These are phyloP conservation scores for Acanthurus tractus DNA, from an alignment of 2,797 vertebrate species.

Conservation along the genomic window DNA sequence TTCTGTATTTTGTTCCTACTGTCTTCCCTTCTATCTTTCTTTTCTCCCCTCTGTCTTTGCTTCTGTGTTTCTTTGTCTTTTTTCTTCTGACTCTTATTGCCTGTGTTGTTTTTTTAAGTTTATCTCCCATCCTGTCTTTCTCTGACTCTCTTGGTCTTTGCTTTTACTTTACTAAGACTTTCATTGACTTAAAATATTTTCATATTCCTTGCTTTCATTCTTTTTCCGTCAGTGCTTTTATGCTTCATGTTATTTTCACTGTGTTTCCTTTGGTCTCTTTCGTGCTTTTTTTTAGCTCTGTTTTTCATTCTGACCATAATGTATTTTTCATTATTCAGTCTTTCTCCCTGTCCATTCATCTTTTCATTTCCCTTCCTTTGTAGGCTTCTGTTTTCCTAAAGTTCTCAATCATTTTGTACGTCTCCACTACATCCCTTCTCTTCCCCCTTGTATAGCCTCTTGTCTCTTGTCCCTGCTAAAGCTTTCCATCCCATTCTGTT, in stretches of 20 bases:
- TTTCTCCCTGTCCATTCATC: neutral
- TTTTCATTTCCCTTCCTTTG: constrained; percentile 14
- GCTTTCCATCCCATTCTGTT: constrained; percentile 26
- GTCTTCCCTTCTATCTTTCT: neutral
- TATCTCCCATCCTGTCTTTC: too few species aligned
- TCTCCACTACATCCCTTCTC: neutral
- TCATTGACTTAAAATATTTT: neutral
- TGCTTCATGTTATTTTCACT: constrained; percentile 2
- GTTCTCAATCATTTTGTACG: neutral
- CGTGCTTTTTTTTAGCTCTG: neutral
- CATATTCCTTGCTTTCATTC: neutral
- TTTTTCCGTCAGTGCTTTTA: neutral
- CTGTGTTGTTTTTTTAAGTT: too few species aligned
- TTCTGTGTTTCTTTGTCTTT: neutral
- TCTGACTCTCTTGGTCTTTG: neutral
- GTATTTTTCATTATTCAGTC: constrained; percentile 8
- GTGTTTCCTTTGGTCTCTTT: neutral
- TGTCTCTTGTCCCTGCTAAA: constrained; percentile 21
- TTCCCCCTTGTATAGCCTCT: constrained; percentile 2
- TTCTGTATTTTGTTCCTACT: neutral
- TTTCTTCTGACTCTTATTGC: too few species aligned
- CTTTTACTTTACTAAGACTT: neutral
- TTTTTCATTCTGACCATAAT: neutral
- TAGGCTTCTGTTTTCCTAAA: neutral
- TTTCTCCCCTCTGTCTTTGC: neutral